Percentiles rank a stretch among this genome's conserved stretches.
phyloP scores from a whole-genome alignment of 2,113 vertebrate genomes.

The Gallinago jamesoni region DNA sequence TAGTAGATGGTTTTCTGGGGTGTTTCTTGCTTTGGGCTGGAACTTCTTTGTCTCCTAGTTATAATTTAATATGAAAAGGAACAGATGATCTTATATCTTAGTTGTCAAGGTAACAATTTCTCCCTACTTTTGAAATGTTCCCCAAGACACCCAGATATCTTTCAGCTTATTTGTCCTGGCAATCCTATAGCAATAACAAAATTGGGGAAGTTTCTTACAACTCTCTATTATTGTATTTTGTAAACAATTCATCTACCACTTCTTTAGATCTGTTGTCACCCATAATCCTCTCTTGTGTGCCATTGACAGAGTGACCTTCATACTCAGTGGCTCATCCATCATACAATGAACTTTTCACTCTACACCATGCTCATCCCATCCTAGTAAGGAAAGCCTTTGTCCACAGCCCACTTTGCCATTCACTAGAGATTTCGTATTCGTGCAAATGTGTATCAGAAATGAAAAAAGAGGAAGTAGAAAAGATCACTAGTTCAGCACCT shows the following conservation, averaged over 20 bases:
- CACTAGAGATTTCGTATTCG: slow-evolving; percentile 73
- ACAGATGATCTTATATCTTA: not conserved
- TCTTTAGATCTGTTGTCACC: slow-evolving; percentile 55
- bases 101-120: not conserved
- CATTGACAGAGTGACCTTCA: slow-evolving; percentile 90
- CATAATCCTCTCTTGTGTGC: slow-evolving; percentile 84
- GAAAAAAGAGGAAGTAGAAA: slow-evolving; percentile 58
- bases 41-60: not conserved
- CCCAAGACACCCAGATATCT: not conserved
- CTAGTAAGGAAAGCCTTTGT: slow-evolving; percentile 87
- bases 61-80: not conserved
- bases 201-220: not conserved
- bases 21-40: not conserved
- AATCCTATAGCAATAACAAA: not conserved
- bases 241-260: slow-evolving; percentile 49
- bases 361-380: slow-evolving; percentile 76
- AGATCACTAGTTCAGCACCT: slow-evolving; percentile 78
- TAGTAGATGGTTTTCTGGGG: not conserved
- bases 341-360: slow-evolving; percentile 93
- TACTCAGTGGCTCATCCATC: slow-evolving; percentile 87
- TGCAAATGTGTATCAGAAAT: slow-evolving; percentile 7
- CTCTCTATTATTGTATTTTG: slow-evolving; percentile 27
- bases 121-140: not conserved
- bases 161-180: not conserved
- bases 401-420: slow-evolving; percentile 78